A percentile compares a stretch with the other conserved stretches of the same genome.
These are phyloP conservation scores for Dromococcyx pavoninus DNA, from an alignment of 2,797 vertebrate species.

Conservation along the genomic window DNA sequence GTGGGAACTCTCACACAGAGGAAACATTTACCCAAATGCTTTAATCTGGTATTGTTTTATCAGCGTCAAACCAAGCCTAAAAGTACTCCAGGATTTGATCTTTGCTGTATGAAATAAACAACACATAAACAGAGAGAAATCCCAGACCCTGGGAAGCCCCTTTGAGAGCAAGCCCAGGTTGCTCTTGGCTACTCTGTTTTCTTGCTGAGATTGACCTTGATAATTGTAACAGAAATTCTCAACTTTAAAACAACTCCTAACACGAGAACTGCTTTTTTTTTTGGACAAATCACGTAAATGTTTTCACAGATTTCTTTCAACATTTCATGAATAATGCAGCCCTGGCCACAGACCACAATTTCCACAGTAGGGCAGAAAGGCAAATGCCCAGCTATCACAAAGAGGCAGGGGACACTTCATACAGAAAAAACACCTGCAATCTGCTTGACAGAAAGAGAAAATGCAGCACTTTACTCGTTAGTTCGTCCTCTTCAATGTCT, in stretches of 20 bases:
- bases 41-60: neutral
- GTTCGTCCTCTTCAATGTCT: slow-evolving; percentile 80
- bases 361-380: neutral
- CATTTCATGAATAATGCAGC: neutral
- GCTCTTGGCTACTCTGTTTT: neutral
- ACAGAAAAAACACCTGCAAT: neutral
- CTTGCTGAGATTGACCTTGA: neutral
- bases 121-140: neutral
- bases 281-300: neutral
- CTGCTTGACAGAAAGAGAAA: neutral
- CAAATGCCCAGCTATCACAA: neutral
- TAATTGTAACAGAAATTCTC: neutral
- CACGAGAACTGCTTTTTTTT: neutral
- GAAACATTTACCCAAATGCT: neutral
- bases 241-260: neutral
- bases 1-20: neutral
- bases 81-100: neutral
- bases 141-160: neutral
- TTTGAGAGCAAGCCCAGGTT: neutral
- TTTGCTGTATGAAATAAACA: neutral
- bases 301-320: too few species aligned
- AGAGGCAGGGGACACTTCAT: neutral
- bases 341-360: neutral
- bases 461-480: slow-evolving; percentile 68
- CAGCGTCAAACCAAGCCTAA: neutral